phyloP scores from a whole-genome alignment of 2,113 vertebrate genomes.

The Pomatostomus ruficeps region DNA sequence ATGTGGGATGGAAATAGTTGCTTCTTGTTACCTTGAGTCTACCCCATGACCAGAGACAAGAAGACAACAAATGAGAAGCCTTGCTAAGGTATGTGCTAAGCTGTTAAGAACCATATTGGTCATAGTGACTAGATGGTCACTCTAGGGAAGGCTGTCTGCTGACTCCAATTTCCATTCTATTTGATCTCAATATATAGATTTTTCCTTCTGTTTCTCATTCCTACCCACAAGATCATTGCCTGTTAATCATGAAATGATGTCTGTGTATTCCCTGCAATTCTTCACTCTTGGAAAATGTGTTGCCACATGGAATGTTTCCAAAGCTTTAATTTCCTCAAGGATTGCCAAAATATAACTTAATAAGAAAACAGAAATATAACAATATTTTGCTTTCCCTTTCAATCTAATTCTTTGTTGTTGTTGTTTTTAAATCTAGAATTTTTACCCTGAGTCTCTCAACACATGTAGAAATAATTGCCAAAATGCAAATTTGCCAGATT shows the following conservation, averaged over 20 bases:
- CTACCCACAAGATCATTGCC: background rate
- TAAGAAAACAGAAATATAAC: constrained; percentile 47
- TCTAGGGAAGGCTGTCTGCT: background rate
- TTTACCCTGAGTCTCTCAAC: background rate
- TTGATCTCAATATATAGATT: background rate
- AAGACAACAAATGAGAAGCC: background rate
- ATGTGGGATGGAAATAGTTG: background rate
- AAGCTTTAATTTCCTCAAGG: constrained; percentile 18
- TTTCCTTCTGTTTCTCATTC: background rate
- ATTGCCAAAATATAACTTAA: constrained; percentile 44
- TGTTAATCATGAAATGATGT: background rate
- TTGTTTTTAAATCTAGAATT: background rate
- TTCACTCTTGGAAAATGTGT: constrained; percentile 31
- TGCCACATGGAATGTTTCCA: constrained; percentile 35
- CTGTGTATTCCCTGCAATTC: background rate
- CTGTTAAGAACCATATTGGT: background rate
- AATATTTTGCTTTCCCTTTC: constrained; percentile 40
- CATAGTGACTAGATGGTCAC: background rate
- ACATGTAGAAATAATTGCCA: constrained; percentile 12
- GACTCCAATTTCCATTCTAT: background rate
- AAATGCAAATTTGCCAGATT: constrained; percentile 4
- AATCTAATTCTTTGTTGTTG: background rate
- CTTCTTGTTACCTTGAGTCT: background rate
- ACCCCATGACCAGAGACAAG: background rate
- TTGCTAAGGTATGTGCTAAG: background rate